Percentiles rank a stretch among this genome's conserved stretches.
Evolutionary conservation across 2,888 invertebrate genomes (phyloP).

Genomic region (Microdon myrmicae): DNA sequence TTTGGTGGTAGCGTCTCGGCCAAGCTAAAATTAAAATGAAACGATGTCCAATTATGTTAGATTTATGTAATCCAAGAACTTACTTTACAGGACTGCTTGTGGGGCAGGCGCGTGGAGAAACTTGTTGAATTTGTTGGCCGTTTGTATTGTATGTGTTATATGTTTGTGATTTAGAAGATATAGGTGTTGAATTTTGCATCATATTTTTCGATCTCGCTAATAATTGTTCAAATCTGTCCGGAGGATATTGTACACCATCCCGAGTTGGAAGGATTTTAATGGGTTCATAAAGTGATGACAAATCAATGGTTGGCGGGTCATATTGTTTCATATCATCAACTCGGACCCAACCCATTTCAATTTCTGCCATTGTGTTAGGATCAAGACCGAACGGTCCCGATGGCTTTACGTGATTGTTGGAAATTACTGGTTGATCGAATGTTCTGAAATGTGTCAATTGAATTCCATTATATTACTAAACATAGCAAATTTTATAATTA

Average conservation of each 20-base stretch:
- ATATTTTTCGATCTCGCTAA: slow-evolving; percentile 60
- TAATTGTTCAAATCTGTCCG: slow-evolving; percentile 63
- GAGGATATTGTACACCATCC: slow-evolving; percentile 66
- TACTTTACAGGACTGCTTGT: slow-evolving; percentile 59
- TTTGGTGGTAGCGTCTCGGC: slow-evolving; percentile 63
- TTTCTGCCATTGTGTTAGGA: slow-evolving; percentile 75
- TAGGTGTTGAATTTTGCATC: slow-evolving; percentile 59
- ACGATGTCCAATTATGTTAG: neutral
- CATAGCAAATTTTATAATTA: neutral
- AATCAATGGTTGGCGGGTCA: slow-evolving; percentile 62
- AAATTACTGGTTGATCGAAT: slow-evolving; percentile 60
- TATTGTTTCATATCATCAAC: slow-evolving; percentile 67
- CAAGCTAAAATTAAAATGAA: slow-evolving; percentile 56
- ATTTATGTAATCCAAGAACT: slow-evolving; percentile 13
- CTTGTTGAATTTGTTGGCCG: slow-evolving; percentile 58
- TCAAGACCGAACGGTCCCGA: slow-evolving; percentile 84
- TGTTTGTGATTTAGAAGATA: slow-evolving; percentile 57
- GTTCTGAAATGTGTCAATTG: slow-evolving; percentile 60
- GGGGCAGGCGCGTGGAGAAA: slow-evolving; percentile 28
- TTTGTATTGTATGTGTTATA: slow-evolving; percentile 57
- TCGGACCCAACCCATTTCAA: slow-evolving; percentile 70
- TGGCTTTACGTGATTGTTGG: slow-evolving; percentile 64
- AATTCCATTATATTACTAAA: neutral
- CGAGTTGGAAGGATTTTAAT: slow-evolving; percentile 69
- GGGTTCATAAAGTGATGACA: slow-evolving; percentile 67